A percentile compares a stretch with the other conserved stretches of the same genome.
These are phyloP conservation scores for Pristionchus maxplancki DNA, from an alignment of 2,888 invertebrate species.

Conservation along the genomic window DNA sequence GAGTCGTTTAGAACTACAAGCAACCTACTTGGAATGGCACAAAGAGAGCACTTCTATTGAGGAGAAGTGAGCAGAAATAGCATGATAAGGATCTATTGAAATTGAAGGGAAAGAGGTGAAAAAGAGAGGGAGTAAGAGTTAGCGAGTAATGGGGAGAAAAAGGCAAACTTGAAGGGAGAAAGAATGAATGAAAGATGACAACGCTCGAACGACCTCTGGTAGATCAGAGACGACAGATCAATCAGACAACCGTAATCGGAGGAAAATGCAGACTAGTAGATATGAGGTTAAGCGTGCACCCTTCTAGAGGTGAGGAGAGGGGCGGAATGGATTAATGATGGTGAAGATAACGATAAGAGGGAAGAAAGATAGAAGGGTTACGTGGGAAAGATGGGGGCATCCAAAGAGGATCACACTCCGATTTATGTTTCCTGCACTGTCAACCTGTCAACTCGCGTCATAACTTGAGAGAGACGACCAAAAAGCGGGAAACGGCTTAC, in stretches of 20 bases:
- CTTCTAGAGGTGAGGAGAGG: slow-evolving; percentile 14
- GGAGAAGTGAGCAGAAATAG: background rate
- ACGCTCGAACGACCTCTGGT: background rate
- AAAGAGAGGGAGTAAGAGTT: background rate
- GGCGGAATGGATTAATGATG: background rate
- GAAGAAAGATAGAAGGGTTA: background rate
- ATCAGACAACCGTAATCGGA: background rate
- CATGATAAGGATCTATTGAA: slow-evolving; percentile 1
- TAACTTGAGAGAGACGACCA: background rate
- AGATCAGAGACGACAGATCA: slow-evolving; percentile 18
- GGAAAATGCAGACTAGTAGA: background rate
- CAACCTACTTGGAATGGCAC: background rate
- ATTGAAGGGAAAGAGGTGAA: background rate
- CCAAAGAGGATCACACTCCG: background rate
- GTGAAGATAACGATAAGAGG: background rate
- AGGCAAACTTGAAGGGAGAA: background rate
- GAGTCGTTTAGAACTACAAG: background rate
- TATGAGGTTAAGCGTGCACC: background rate
- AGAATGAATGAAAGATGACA: slow-evolving; percentile 10
- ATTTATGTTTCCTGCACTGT: background rate
- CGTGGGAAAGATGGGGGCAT: background rate
- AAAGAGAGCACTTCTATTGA: background rate
- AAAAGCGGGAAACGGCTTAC: background rate
- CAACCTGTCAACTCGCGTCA: background rate
- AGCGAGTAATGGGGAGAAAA: background rate